These are phyloP conservation scores for Paedocypris micromegethes DNA, from an alignment of 2,797 vertebrate genomes.

Conservation along the genomic window DNA sequence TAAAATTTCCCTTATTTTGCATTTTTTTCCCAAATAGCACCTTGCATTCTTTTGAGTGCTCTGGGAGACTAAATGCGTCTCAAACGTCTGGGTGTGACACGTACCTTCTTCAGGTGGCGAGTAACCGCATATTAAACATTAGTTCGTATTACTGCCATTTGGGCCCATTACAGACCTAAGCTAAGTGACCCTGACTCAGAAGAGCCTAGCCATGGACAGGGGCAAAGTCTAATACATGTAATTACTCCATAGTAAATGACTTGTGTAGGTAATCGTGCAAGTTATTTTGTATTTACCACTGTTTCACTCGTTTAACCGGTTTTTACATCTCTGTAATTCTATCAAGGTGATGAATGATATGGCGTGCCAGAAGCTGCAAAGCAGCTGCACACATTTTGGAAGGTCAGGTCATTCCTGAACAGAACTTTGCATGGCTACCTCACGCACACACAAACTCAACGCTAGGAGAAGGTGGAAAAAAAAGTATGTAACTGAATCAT, in stretches of 20 bases:
- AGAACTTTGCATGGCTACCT: slow-evolving; percentile 30
- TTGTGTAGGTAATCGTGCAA: too few species aligned
- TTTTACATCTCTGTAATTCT: slow-evolving; percentile 34
- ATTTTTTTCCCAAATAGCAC: slow-evolving; percentile 10
- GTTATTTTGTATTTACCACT: too few species aligned
- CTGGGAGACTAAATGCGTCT: slow-evolving; percentile 22
- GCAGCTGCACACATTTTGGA: slow-evolving; percentile 38
- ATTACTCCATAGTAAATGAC: too few species aligned
- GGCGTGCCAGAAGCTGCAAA: slow-evolving; percentile 34
- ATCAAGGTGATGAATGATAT: slow-evolving; percentile 32
- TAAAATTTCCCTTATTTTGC: slow-evolving; percentile 38
- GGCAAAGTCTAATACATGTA: too few species aligned
- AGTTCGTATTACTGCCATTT: too few species aligned
- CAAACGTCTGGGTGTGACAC: neutral
- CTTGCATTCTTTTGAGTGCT: slow-evolving; percentile 25
- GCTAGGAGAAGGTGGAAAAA: slow-evolving; percentile 42
- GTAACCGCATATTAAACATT: neutral
- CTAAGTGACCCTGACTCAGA: too few species aligned
- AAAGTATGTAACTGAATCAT: slow-evolving; percentile 36
- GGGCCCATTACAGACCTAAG: too few species aligned
- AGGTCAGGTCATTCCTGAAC: slow-evolving; percentile 38
- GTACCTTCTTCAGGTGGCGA: slow-evolving; percentile 17
- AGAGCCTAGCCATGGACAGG: too few species aligned
- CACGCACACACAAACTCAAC: slow-evolving; percentile 25
- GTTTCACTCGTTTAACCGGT: neutral